Evolutionary conservation across 2,797 vertebrate species (phyloP), one percentile per base, ranked within the genome.

Genomic region (Cynopterus sphinx): DNA sequence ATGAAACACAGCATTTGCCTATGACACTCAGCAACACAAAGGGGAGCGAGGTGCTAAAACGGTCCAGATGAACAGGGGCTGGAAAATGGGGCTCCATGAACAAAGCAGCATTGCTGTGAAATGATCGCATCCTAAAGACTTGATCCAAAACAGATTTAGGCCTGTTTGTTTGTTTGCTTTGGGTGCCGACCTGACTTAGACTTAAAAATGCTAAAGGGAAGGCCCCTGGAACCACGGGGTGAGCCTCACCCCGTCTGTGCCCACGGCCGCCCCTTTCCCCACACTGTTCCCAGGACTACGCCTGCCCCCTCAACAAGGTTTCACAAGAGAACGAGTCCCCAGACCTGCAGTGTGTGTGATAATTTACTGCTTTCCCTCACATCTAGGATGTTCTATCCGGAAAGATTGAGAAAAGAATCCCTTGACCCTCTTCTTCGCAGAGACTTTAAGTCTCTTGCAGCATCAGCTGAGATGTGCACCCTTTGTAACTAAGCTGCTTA

Each of bases 1-100:
- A 28, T 24, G 55, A 71, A 78, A 87, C 39, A 74, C 33, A 90
- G 63, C 57, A 59, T 71, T 31, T 91, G n/a, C 46, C 36, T 91
- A 6, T 46, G 33, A 43, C 9, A 41, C 22, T 75, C 65, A 79
- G 36, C 7, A 73, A 55, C 65, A 83, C 21, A 22, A 55, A 63
- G 79, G 83, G 15, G 24, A 96, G 17, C 10, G 13, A 68, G 28
- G 63, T 59, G 68, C 43, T 86, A 19, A 71, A 31, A 24, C 15
- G 33, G 10, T 79, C 49, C 53, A 15, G 86, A 65, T 39, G 59
- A 82, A 85, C 7, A 67, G 41, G 73, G 21, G 53, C 5, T 70
- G 46, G 82, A 31, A 87, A 53, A 90, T 8, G 16, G 68, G 22
- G n/a, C 10, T 90, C 59, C 28, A 17, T 24, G 77, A 90, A 65